phyloP scores from a whole-genome alignment of 2,113 vertebrate genomes.

The Pachypanchax playfairii region DNA sequence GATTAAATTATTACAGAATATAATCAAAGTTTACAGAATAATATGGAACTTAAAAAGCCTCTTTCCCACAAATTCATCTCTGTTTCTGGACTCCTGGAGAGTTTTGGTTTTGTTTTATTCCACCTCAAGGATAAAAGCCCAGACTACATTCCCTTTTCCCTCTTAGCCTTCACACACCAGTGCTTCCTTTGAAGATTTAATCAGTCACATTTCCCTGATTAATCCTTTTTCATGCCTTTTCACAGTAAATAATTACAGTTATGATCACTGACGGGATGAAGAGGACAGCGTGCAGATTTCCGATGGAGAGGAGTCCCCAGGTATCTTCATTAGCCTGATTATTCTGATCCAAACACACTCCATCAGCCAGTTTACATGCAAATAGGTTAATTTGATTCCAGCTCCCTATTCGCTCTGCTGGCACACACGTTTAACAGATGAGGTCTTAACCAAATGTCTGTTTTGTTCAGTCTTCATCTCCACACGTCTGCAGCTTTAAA shows the following conservation, averaged over 20 bases:
- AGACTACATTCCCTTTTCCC: constrained; percentile 18
- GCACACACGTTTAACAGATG: constrained; percentile 12
- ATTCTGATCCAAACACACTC: constrained; percentile 59
- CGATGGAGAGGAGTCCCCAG: constrained; percentile 61
- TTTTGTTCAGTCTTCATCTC: constrained; percentile 7
- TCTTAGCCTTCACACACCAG: constrained; percentile 34
- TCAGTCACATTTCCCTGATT: constrained; percentile 62
- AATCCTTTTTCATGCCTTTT: constrained; percentile 62
- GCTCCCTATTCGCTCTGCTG: constrained; percentile 21
- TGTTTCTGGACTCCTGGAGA: constrained; percentile 20
- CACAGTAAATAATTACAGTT: constrained; percentile 59
- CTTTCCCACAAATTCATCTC: constrained; percentile 4
- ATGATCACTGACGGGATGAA: constrained; percentile 30
- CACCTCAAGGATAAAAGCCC: constrained; percentile 46
- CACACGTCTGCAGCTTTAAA: not conserved
- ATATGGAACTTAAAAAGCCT: constrained; percentile 1
- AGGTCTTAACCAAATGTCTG: constrained; percentile 12
- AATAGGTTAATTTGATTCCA: constrained; percentile 68
- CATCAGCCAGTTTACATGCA: constrained; percentile 62
- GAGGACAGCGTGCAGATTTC: constrained; percentile 49
- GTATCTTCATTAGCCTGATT: constrained; percentile 72
- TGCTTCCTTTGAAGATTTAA: constrained; percentile 65
- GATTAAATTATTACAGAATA: too few relatives aligned
- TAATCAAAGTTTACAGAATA: constrained; percentile 15
- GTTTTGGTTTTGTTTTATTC: constrained; percentile 20